Evolutionary conservation across 2,797 vertebrate species (phyloP), one percentile per base, ranked within the genome.

Genomic region (Tarsius wallacei): DNA sequence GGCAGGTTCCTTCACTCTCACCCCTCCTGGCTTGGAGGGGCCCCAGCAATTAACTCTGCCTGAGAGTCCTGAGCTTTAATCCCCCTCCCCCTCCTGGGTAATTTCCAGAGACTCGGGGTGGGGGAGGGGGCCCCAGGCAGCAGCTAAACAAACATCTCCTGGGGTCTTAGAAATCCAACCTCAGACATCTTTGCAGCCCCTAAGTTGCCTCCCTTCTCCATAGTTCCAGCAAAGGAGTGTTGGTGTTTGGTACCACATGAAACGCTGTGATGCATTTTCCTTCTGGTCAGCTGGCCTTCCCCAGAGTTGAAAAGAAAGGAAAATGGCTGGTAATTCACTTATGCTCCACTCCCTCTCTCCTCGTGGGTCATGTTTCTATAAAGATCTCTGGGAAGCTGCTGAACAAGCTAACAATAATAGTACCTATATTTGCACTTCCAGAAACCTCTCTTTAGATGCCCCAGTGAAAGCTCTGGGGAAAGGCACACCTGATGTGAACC

Each of bases 81-180:
- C 49, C 53, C 63, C 61, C 33, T 42, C 36, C 28, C 3, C 24
- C 42, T 89, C n/a, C 86, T 74, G 55, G 57, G 33, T 89, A 74
- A 82, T 86, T 93, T 89, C 94, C 95, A 96, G 73, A 87, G 91
- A 70, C 66, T 87, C 63, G 7, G 66, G 93, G 31, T 80, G 9
- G 28, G 68, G 26, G 49, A 21, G 53, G 3, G 57, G 91, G 51
- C 70, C 93, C 57, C 11, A 64, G 95, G 81, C 84, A 66, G n/a
- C 96, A 96, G 97, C 97, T 97, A 98, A 97, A 78, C 94, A 96
- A 97, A 96, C 96, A 88, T 3, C 76, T 66, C 93, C 63, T 26
- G 51, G 57, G 86, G 63, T 51, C 91, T 94, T 76, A 47, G 80
- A 90, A 86, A 91, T 68, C 47, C 28, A 80, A 71, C 87, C 49